Percentiles rank a stretch among this genome's conserved stretches.
Conservation (phyloP, 2,113 vertebrate species). For the Saguinus imperator region DNA sequence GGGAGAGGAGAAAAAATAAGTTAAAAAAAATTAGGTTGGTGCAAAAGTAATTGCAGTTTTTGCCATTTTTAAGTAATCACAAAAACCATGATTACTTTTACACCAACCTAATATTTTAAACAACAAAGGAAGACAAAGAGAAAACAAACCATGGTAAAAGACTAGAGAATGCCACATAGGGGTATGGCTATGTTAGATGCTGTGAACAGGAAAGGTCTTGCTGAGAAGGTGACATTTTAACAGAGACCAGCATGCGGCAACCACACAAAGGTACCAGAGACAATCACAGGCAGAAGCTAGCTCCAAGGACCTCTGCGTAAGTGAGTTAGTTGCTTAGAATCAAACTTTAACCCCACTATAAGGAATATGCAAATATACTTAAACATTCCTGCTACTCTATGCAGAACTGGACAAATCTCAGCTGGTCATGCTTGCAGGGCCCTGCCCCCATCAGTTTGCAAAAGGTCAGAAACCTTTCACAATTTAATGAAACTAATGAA, state of each 20-base stretch:
- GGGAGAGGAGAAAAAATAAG: not conserved
- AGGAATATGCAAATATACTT: not conserved
- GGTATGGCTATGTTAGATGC: not conserved
- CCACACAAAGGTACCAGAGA: not conserved
- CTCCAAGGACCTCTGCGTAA: not conserved
- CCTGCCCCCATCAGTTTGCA: not conserved
- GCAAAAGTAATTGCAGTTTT: too few species aligned
- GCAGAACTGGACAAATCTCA: not conserved
- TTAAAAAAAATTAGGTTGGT: not conserved
- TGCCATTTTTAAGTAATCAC: too few species aligned
- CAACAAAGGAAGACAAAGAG: not conserved
- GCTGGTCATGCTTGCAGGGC: not conserved
- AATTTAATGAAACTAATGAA: not conserved
- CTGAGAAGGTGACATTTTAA: not conserved
- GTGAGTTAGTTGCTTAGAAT: not conserved
- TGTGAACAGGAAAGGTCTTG: not conserved
- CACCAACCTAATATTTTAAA: too few species aligned
- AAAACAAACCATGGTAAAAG: not conserved
- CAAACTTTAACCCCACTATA: not conserved
- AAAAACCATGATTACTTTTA: too few species aligned
- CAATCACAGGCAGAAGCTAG: not conserved
- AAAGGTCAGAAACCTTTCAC: not conserved
- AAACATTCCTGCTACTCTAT: not conserved
- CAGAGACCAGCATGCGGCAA: not conserved
- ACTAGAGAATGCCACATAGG: not conserved